A percentile compares a stretch with the other conserved stretches of the same genome.
Conservation (phyloP, 2,797 vertebrate species). For the Eospalax fontanierii region DNA sequence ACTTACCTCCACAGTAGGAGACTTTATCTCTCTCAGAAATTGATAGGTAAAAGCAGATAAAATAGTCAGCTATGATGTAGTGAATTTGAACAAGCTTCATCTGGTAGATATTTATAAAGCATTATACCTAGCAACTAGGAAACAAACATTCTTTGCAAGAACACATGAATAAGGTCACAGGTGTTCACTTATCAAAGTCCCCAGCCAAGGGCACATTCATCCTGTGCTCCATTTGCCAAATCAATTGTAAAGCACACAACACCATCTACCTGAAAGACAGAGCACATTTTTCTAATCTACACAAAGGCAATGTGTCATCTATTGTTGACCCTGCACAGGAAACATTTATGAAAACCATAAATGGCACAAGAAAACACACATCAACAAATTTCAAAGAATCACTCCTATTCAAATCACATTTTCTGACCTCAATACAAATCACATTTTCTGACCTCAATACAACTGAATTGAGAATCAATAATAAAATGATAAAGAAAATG, state of each 20-base stretch:
- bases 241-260: not conserved
- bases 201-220: not conserved
- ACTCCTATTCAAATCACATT: not conserved
- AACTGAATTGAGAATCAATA: not conserved
- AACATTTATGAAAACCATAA: not conserved
- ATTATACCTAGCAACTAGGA: not conserved
- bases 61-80: not conserved
- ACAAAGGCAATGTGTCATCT: not conserved
- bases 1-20: not conserved
- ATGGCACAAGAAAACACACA: not conserved
- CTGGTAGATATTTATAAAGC: not conserved
- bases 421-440: not conserved
- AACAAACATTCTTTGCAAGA: not conserved
- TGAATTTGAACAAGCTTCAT: not conserved
- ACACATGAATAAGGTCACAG: not conserved
- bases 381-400: not conserved
- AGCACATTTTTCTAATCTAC: not conserved
- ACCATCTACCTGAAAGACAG: not conserved
- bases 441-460: not conserved
- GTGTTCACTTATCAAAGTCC: not conserved
- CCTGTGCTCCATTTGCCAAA: not conserved
- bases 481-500: constrained; percentile 6
- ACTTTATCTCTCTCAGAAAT: not conserved
- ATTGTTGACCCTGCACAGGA: not conserved
- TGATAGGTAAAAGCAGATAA: not conserved